phyloP scores from a whole-genome alignment of 2,888 invertebrate genomes.

The Tigriopus californicus region DNA sequence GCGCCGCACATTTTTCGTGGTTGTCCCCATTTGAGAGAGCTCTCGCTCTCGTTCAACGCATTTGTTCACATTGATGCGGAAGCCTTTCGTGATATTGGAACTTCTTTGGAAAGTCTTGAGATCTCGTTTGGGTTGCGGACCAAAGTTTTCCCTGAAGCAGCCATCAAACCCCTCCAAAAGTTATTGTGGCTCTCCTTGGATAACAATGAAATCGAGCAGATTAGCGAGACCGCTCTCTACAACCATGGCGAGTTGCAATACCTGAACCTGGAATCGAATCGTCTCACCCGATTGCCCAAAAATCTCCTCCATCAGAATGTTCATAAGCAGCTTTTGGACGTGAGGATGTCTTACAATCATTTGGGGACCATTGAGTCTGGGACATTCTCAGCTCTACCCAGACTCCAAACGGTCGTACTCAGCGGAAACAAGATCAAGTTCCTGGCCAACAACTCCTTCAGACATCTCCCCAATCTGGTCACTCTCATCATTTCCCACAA shows the following conservation, averaged over 20 bases:
- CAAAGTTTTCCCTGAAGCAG: slow-evolving; percentile 54
- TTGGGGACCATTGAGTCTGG: slow-evolving; percentile 44
- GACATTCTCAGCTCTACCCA: slow-evolving; percentile 50
- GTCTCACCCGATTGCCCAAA: slow-evolving; percentile 46
- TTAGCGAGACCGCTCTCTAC: slow-evolving; percentile 39
- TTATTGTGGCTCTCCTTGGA: slow-evolving; percentile 67
- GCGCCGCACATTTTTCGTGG: slow-evolving; percentile 50
- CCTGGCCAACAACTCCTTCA: slow-evolving; percentile 50
- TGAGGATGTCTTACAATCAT: slow-evolving; percentile 63
- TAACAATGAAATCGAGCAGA: slow-evolving; percentile 58
- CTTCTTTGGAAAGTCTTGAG: slow-evolving; percentile 58
- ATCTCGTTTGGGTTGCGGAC: slow-evolving; percentile 65
- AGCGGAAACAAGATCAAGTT: slow-evolving; percentile 50
- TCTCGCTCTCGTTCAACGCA: slow-evolving; percentile 78
- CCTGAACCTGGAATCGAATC: slow-evolving; percentile 67
- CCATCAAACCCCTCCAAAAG: slow-evolving; percentile 49
- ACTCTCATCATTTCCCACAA: slow-evolving; percentile 69
- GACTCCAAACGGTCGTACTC: slow-evolving; percentile 55
- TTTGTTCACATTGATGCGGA: slow-evolving; percentile 59
- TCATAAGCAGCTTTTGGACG: slow-evolving; percentile 51
- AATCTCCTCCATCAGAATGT: slow-evolving; percentile 46
- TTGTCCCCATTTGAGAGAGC: slow-evolving; percentile 56
- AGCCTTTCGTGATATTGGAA: slow-evolving; percentile 55
- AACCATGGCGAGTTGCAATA: slow-evolving; percentile 46
- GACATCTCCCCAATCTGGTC: slow-evolving; percentile 52